Percentiles rank a stretch among this genome's conserved stretches.
Conservation (phyloP, 2,888 invertebrate species). For the Trichacis sp. region DNA sequence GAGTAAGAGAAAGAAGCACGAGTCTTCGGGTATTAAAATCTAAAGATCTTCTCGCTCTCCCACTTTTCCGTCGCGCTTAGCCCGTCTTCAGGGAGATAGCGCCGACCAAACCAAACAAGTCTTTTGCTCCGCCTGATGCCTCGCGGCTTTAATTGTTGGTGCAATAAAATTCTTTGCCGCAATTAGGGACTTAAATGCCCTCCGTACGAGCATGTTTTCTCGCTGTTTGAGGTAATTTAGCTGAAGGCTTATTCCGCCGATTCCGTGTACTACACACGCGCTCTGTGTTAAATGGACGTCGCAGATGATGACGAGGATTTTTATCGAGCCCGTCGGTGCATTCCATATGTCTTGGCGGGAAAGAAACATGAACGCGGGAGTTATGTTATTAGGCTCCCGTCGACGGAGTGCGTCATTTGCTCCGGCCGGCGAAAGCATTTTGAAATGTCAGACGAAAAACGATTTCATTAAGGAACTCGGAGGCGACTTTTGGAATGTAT, state of each 20-base stretch:
- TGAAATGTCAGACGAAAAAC: not conserved
- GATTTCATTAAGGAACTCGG: not conserved
- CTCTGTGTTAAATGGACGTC: conserved; percentile 33
- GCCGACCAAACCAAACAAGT: conserved; percentile 25
- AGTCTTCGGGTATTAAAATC: too few species aligned
- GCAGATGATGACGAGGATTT: conserved; percentile 39
- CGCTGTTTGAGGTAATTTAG: conserved; percentile 45
- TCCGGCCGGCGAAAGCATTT: conserved; percentile 15
- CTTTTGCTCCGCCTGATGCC: conserved; percentile 14
- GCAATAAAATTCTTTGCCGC: conserved; percentile 45
- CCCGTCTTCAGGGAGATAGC: conserved; percentile 24
- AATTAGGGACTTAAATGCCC: conserved; percentile 41
- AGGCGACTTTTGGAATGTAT: too few species aligned
- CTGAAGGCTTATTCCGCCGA: conserved; percentile 42
- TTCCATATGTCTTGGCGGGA: conserved; percentile 28
- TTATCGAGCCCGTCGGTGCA: conserved; percentile 39
- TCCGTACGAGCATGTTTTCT: conserved; percentile 43
- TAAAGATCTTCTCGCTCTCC: too few species aligned
- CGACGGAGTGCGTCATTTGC: conserved; percentile 30
- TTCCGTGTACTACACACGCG: conserved; percentile 38
- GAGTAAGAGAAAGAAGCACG: too few species aligned
- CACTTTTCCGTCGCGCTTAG: conserved; percentile 20
- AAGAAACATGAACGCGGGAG: conserved; percentile 36
- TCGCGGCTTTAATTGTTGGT: conserved; percentile 42
- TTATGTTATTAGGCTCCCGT: conserved; percentile 36